phyloP scores from a whole-genome alignment of 1,140 invertebrate species.

The Piezodorus guildinii region DNA sequence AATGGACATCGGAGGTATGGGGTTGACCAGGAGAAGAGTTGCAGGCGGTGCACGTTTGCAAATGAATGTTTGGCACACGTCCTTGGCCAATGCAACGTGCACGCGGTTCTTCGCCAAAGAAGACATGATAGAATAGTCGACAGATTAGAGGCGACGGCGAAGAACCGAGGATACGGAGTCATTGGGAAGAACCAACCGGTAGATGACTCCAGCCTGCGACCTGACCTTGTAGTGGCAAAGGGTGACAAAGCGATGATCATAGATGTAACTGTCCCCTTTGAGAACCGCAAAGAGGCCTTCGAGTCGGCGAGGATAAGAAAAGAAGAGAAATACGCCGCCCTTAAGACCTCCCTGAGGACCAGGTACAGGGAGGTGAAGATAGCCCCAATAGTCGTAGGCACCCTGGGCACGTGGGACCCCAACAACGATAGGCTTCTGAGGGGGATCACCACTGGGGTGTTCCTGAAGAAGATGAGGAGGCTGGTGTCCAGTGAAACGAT shows the following conservation, averaged over 20 bases:
- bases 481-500: conserved; percentile 29
- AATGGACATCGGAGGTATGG: conserved; percentile 16
- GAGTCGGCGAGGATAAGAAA: conserved; percentile 24
- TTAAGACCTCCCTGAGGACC: background rate
- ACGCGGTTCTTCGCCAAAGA: background rate
- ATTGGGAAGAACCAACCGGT: conserved; percentile 19
- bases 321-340: conserved; percentile 27
- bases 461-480: conserved; percentile 24
- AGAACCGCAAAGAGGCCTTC: conserved; percentile 30
- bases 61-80: conserved; percentile 4
- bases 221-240: conserved; percentile 31
- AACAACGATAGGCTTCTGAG: conserved; percentile 6
- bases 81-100: conserved; percentile 1
- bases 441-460: background rate
- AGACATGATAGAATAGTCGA: conserved; percentile 6
- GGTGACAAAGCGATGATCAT: conserved; percentile 27
- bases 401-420: conserved; percentile 12
- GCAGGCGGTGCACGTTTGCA: conserved; percentile 18
- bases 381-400: background rate
- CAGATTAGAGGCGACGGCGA: background rate
- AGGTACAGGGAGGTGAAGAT: background rate
- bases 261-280: conserved; percentile 34
- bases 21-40: background rate
- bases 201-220: conserved; percentile 24
- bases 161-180: background rate